phyloP scores from a whole-genome alignment of 2,797 vertebrate species.

The Psittacula echo region DNA sequence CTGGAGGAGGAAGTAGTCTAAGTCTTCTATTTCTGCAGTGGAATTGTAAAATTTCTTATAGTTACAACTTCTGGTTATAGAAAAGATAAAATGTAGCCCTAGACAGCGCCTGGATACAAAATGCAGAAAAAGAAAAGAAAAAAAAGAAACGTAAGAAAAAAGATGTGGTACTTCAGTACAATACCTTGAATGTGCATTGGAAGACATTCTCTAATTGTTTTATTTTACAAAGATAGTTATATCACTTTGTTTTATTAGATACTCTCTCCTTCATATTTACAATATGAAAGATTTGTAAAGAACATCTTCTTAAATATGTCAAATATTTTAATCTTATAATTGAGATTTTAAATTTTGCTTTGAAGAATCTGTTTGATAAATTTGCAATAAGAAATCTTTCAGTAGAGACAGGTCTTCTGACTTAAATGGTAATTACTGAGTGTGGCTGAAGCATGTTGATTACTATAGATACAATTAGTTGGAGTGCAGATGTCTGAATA shows the following conservation, averaged over 20 bases:
- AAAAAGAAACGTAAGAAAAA: not conserved
- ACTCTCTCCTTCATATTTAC: not conserved
- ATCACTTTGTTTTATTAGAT: not conserved
- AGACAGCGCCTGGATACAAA: not conserved
- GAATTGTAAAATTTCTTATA: not conserved
- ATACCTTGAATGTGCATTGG: not conserved
- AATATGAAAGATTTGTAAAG: not conserved
- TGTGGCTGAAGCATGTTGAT: constrained; percentile 41
- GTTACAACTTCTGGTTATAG: not conserved
- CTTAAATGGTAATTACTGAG: constrained; percentile 52
- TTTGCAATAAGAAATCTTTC: constrained; percentile 53
- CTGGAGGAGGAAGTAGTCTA: not conserved
- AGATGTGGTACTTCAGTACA: not conserved
- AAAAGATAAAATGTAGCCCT: not conserved
- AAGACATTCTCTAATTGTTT: not conserved
- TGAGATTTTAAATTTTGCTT: constrained; percentile 54
- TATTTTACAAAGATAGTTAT: not conserved
- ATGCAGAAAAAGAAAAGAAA: not conserved
- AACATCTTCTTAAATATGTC: constrained; percentile 54
- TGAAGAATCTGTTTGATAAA: constrained; percentile 59
- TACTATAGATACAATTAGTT: constrained; percentile 57
- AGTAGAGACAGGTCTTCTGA: constrained; percentile 39
- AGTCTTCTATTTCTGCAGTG: not conserved
- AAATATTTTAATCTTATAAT: constrained; percentile 71
- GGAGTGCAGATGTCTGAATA: constrained; percentile 54